These are phyloP conservation scores for Zoanthus solanderi DNA, from an alignment of 92 coral and sea anemone species.

Conservation along the genomic window DNA sequence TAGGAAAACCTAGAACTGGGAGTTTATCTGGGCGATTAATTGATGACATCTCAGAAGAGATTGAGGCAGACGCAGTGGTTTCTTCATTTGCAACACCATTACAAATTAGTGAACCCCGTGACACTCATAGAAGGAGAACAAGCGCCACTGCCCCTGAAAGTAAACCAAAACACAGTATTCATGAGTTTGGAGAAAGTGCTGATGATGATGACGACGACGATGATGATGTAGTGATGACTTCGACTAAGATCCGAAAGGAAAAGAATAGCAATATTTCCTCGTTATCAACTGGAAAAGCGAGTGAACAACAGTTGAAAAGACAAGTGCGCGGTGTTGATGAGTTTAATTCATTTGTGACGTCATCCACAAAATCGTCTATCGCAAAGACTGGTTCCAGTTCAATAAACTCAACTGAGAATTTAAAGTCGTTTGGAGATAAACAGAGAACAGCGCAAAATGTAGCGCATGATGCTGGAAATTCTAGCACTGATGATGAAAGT, in stretches of 20 bases:
- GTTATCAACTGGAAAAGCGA: not conserved
- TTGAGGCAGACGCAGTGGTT: conserved; percentile 10
- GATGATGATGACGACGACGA: conserved; percentile 79
- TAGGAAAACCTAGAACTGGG: conserved; percentile 21
- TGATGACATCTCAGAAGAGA: conserved; percentile 39
- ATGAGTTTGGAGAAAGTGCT: conserved; percentile 78
- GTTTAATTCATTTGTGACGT: not conserved
- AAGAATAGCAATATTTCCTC: not conserved
- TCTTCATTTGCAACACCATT: not conserved
- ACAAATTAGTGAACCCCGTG: not conserved
- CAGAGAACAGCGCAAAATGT: not conserved
- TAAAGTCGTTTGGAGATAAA: not conserved
- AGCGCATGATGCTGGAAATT: not conserved
- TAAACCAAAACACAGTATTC: conserved; percentile 38
- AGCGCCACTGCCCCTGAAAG: not conserved
- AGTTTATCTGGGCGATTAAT: conserved; percentile 36
- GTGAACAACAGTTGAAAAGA: not conserved
- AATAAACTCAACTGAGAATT: not conserved
- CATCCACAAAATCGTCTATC: not conserved
- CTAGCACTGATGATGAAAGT: conserved; percentile 28
- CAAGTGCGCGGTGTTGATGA: not conserved
- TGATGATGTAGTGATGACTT: conserved; percentile 28
- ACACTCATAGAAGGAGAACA: not conserved
- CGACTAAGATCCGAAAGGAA: conserved; percentile 10
- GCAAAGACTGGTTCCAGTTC: conserved; percentile 19